Evolutionary conservation across 2,888 invertebrate genomes (phyloP).

Genomic region (Dynastes grantii): DNA sequence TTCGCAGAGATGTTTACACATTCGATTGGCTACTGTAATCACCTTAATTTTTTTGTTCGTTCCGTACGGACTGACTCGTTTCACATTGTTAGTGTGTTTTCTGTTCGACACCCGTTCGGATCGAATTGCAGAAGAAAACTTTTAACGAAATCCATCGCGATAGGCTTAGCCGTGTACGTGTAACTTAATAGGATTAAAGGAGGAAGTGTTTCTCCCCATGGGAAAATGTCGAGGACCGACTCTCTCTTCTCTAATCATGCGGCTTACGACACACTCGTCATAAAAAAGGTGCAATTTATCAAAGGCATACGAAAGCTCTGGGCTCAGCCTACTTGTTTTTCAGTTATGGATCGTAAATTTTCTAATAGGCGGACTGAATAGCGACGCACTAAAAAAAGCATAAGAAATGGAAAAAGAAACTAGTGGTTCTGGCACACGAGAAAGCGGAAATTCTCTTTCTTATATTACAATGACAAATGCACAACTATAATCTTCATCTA

Average conservation of each 20-base stretch:
- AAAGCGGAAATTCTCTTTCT: constrained; percentile 46
- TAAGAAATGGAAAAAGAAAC: constrained; percentile 42
- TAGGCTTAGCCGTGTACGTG: constrained; percentile 52
- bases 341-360: constrained; percentile 62
- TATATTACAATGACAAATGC: constrained; percentile 54
- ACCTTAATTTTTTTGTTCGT: constrained; percentile 14
- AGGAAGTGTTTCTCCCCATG: constrained; percentile 49
- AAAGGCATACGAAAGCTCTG: constrained; percentile 59
- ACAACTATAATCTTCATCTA: constrained; percentile 52
- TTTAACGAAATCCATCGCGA: constrained; percentile 51
- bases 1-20: not conserved
- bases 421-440: constrained; percentile 41
- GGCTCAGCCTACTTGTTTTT: constrained; percentile 58
- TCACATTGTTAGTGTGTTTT: constrained; percentile 8
- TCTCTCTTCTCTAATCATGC: constrained; percentile 51
- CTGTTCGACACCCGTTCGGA: constrained; percentile 19
- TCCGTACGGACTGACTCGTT: not conserved
- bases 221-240: constrained; percentile 37
- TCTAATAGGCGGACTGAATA: constrained; percentile 58
- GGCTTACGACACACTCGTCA: constrained; percentile 54
- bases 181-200: constrained; percentile 57
- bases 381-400: constrained; percentile 54
- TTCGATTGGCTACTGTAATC: constrained; percentile 7
- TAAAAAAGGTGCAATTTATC: constrained; percentile 62
- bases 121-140: constrained; percentile 47